Evolutionary conservation across 2,797 vertebrate species (phyloP).

Genomic region (Notamacropus eugenii): DNA sequence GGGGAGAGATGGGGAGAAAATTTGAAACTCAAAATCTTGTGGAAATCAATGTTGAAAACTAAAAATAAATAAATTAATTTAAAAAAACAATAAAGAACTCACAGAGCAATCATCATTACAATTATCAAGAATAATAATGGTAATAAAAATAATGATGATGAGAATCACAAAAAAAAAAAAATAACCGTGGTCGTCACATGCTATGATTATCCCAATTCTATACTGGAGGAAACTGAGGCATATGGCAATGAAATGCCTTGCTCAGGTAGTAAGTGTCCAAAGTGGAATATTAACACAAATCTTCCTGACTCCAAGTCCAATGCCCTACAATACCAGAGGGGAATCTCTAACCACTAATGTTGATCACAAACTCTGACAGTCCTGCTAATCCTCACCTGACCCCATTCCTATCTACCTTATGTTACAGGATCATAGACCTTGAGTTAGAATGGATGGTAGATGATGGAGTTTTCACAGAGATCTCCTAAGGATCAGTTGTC

Average conservation of each 20-base stretch:
- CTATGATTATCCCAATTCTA: neutral
- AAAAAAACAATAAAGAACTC: no score
- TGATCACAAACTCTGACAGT: neutral
- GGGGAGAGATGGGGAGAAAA: no score
- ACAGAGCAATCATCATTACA: no score
- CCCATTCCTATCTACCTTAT: neutral
- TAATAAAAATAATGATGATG: no score
- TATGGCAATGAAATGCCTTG: neutral
- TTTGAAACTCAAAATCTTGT: no score
- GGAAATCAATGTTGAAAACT: no score
- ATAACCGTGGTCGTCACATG: neutral
- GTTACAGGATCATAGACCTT: neutral
- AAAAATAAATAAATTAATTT: no score
- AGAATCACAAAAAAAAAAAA: neutral
- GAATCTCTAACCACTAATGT: neutral
- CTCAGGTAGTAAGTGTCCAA: neutral
- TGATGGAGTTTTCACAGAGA: neutral
- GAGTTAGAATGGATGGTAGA: neutral
- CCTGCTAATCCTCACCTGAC: neutral
- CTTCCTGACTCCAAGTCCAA: neutral
- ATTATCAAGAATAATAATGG: no score
- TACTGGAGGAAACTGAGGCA: neutral
- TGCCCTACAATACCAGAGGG: neutral
- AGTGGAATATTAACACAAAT: neutral
- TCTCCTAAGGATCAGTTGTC: neutral